These are phyloP conservation scores for Sarcophilus harrisii DNA, from an alignment of 2,797 vertebrate genomes.

Conservation along the genomic window DNA sequence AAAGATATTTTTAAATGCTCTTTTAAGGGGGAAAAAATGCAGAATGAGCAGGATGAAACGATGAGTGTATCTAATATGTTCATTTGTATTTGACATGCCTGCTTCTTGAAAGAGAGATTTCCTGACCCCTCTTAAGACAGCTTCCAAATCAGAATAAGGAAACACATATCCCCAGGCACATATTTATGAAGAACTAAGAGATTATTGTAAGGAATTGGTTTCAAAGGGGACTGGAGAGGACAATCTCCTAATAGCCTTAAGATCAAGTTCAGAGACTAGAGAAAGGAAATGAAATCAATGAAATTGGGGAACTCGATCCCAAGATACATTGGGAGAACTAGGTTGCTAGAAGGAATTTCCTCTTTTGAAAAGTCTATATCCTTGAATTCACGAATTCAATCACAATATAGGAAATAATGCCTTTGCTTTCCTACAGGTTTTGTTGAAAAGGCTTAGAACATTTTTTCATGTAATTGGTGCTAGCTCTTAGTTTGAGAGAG, in stretches of 20 bases:
- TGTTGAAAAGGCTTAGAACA: not conserved
- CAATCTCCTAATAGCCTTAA: constrained; percentile 9
- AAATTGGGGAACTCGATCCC: not conserved
- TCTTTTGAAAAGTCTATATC: not conserved
- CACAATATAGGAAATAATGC: not conserved
- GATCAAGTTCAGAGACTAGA: constrained; percentile 23
- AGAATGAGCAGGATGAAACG: constrained; percentile 27
- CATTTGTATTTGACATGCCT: not conserved
- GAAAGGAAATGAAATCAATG: constrained; percentile 18
- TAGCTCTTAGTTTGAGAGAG: not conserved
- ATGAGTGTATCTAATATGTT: not conserved
- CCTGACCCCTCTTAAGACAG: not conserved
- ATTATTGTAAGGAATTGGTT: constrained; percentile 20
- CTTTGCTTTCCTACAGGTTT: too few relatives aligned
- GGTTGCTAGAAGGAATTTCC: constrained; percentile 26
- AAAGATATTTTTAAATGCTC: not conserved
- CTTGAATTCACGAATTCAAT: not conserved
- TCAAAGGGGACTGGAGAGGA: constrained; percentile 7
- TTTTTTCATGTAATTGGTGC: not conserved
- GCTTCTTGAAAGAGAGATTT: not conserved
- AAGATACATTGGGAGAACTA: not conserved
- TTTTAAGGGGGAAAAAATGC: not conserved
- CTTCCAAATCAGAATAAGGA: not conserved
- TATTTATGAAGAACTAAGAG: not conserved
- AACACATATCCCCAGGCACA: not conserved